Percentiles rank a stretch among this genome's conserved stretches.
Conservation (phyloP, 1,140 invertebrate genomes). For the Pseudomyrmex pallidus region DNA sequence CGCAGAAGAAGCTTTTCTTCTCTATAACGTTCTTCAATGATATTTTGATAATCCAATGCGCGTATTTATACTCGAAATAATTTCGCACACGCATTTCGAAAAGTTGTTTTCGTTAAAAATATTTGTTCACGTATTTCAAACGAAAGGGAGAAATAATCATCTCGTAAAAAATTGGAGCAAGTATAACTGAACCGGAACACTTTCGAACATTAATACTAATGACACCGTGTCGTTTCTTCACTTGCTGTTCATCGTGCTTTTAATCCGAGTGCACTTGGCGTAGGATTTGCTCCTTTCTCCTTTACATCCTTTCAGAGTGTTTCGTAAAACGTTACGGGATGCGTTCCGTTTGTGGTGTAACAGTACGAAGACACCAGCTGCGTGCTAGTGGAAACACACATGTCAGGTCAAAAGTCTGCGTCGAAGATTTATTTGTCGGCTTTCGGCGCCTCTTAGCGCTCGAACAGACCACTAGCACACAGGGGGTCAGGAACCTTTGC, state of each 20-base stretch:
- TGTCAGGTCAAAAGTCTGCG: not conserved
- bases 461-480: not conserved
- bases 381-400: not conserved
- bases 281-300: not conserved
- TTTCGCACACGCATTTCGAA: not conserved
- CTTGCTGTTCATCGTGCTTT: not conserved
- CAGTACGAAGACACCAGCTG: not conserved
- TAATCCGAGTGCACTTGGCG: not conserved
- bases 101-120: not conserved
- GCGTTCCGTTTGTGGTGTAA: not conserved
- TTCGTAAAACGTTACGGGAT: not conserved
- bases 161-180: not conserved
- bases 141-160: not conserved
- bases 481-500: not conserved
- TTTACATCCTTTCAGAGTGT: too few relatives aligned
- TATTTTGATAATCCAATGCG: not conserved
- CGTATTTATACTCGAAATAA: too few relatives aligned
- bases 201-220: constrained; percentile 18
- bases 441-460: not conserved
- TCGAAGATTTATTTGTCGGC: not conserved
- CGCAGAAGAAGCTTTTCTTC: not conserved
- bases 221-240: not conserved
- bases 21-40: not conserved
- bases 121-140: not conserved
- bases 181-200: not conserved